These are phyloP conservation scores for Byasa hedistus DNA, from an alignment of 2,888 invertebrate genomes.

Conservation along the genomic window DNA sequence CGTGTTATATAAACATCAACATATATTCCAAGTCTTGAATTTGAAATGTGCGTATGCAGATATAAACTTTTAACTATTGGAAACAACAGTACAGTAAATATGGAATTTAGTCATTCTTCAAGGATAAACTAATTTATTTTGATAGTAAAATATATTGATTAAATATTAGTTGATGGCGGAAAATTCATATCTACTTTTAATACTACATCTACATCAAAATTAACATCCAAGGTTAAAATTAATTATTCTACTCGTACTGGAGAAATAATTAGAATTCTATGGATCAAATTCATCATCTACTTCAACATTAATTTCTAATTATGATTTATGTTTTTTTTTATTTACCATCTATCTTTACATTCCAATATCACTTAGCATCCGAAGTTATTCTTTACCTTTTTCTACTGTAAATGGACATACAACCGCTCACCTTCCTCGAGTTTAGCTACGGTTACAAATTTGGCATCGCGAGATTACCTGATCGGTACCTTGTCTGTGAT, in stretches of 20 bases:
- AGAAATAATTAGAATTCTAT: constrained; percentile 47
- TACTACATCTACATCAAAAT: constrained; percentile 36
- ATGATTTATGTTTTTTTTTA: constrained; percentile 27
- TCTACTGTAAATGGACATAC: constrained; percentile 78
- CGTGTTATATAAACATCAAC: constrained; percentile 51
- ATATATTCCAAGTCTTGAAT: constrained; percentile 71
- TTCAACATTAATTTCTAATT: constrained; percentile 50
- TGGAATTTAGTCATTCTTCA: constrained; percentile 3
- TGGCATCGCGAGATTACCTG: constrained; percentile 67
- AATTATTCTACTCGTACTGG: constrained; percentile 43
- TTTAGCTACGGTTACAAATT: constrained; percentile 54
- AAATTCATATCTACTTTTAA: constrained; percentile 22
- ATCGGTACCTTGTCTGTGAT: constrained; percentile 34
- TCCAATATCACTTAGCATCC: constrained; percentile 48
- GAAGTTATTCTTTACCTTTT: constrained; percentile 46
- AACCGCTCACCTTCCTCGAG: constrained; percentile 61
- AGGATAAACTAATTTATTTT: neutral
- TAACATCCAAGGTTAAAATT: constrained; percentile 40
- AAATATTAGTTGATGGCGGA: constrained; percentile 9
- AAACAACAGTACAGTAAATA: constrained; percentile 41
- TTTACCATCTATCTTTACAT: constrained; percentile 31
- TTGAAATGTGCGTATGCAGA: constrained; percentile 68
- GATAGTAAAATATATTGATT: constrained; percentile 1
- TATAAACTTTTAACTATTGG: constrained; percentile 35
- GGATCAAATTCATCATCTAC: constrained; percentile 64